Evolutionary conservation across 2,797 vertebrate genomes (phyloP).

Genomic region (Balearica regulorum): DNA sequence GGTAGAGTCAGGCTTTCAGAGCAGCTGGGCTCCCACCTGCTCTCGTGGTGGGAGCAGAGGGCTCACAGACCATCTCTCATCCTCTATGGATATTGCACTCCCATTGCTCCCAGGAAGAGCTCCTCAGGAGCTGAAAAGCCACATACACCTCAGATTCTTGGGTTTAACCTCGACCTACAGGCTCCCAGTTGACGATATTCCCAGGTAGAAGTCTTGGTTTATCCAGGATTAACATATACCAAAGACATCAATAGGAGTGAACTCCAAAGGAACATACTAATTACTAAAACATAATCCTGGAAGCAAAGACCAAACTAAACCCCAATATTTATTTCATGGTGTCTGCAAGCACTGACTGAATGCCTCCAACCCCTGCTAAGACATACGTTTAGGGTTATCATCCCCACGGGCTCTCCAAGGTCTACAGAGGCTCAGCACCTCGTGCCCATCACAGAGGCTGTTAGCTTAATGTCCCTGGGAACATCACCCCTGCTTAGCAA

Average conservation of each 20-base stretch:
- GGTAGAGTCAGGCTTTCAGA: background rate
- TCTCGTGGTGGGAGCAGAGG: background rate
- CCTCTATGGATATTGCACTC: background rate
- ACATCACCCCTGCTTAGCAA: no score
- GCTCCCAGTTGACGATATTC: background rate
- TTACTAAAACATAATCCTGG: background rate
- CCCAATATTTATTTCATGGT: background rate
- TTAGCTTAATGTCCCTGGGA: no score
- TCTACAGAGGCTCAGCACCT: background rate
- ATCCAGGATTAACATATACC: background rate
- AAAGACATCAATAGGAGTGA: background rate
- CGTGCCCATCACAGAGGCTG: background rate
- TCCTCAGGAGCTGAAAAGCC: background rate
- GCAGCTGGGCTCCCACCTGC: background rate
- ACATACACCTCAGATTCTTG: background rate
- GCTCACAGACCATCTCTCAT: background rate
- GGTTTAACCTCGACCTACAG: background rate
- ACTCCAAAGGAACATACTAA: background rate
- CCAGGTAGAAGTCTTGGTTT: background rate
- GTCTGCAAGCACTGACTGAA: background rate
- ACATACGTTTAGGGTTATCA: background rate
- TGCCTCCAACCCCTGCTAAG: fast-evolving
- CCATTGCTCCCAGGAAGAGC: background rate
- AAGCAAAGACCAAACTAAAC: background rate
- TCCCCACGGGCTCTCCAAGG: background rate